phyloP scores from a whole-genome alignment of 2,113 vertebrate species.

The Semnornis frantzii region DNA sequence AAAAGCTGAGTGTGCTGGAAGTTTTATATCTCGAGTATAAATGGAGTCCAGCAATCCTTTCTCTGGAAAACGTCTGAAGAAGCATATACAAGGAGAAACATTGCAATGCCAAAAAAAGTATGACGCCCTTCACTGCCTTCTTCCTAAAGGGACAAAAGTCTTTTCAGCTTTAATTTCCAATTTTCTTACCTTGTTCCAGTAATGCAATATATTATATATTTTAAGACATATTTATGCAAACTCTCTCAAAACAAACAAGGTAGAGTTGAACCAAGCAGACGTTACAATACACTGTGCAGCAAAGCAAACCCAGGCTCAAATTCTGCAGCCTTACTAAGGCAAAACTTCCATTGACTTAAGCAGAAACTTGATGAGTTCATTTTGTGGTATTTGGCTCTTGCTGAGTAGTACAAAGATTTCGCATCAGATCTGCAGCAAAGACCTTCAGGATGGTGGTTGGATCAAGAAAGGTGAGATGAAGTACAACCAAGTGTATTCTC shows the following conservation, averaged over 20 bases:
- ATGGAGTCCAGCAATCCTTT: not conserved
- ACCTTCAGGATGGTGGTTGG: not conserved
- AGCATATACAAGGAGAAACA: slow-evolving; percentile 12
- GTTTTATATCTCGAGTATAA: not conserved
- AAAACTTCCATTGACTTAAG: not conserved
- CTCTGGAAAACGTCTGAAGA: slow-evolving; percentile 23
- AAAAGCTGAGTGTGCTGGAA: not conserved
- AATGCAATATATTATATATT: not conserved
- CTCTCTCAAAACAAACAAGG: not conserved
- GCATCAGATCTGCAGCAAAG: not conserved
- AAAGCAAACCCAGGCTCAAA: not conserved
- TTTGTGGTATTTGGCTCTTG: not conserved
- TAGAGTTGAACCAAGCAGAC: not conserved
- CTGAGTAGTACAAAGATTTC: not conserved
- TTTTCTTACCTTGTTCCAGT: not conserved
- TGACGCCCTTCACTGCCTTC: not conserved
- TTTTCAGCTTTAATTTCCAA: not conserved
- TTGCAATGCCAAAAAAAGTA: slow-evolving; percentile 5
- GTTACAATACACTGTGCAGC: accelerated
- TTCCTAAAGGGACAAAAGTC: not conserved
- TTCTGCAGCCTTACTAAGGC: not conserved
- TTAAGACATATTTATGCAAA: not conserved
- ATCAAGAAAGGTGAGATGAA: not conserved
- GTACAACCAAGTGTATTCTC: not conserved
- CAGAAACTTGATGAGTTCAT: not conserved